Evolutionary conservation across 2,888 invertebrate species (phyloP), one percentile per base, ranked within the genome.

Genomic region (Alloscopus bannaensis): DNA sequence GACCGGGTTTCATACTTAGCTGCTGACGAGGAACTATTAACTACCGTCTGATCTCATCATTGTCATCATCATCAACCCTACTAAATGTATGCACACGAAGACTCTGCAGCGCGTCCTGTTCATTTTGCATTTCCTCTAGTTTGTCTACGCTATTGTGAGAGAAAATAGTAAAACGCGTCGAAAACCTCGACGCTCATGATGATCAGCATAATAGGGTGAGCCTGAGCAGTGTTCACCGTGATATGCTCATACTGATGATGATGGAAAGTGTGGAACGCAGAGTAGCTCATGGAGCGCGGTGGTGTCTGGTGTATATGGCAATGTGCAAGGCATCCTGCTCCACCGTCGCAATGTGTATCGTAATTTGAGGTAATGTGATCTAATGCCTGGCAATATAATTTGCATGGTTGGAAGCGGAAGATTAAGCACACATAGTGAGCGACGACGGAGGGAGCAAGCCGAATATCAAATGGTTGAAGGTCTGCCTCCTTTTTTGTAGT

Each of bases 331-430:
- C 24, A 40, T 62, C n/a, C n/a, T 36, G 20, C 1, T 60, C 11
- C 3, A 52, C 29, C 29, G 57, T 24, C 24, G 65, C 36, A 47
- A 66, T 66, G 47, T 70, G 68, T 69, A 64, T 70, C 62, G 64
- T 81, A 72, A 77, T 81, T 45, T 73, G 68, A 64, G 60, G 62
- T 81, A 78, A 81, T 81, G 77, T 70, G 81, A 68, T 75, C 59
- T 52, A 68, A 66, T 79, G 66, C 47, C 80, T 29, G 42, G 73
- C 73, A 73, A 78, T 80, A 62, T 77, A 82, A 82, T 82, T 81
- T 78, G 78, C 81, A 81, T 81, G 78, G 50, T 65, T 59, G 78
- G 64, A 24, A 77, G 77, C 42, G 24, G 78, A 71, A 78, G 78
- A 78, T 78, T 78, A 78, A 65, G 60, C 78, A 71, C n/a, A n/a